Conservation (phyloP, 2,113 vertebrate genomes). For the Aythya baeri region DNA sequence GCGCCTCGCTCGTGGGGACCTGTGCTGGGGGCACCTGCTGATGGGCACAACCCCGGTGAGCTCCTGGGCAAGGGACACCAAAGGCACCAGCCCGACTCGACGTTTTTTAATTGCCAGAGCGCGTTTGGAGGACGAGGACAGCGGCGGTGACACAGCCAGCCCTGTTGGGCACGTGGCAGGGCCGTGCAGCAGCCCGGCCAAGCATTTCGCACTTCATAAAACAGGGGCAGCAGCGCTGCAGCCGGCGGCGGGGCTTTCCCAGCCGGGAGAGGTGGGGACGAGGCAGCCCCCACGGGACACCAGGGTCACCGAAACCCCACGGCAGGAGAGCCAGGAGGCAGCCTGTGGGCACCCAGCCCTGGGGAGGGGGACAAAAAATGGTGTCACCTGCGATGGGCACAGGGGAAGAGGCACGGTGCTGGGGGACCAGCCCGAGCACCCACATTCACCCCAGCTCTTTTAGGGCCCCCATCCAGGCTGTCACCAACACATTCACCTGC, state of each 20-base stretch:
- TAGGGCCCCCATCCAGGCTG: neutral
- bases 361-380: neutral
- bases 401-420: accelerated
- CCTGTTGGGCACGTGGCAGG: accelerated
- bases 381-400: accelerated
- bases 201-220: conserved; percentile 35
- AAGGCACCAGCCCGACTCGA: accelerated
- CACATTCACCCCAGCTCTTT: neutral
- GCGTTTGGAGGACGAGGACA: neutral
- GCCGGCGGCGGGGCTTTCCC: accelerated
- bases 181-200: accelerated
- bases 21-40: neutral
- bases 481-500: accelerated
- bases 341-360: accelerated
- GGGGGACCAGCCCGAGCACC: too few species aligned
- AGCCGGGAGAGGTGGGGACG: accelerated
- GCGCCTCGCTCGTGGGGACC: accelerated
- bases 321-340: neutral
- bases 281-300: accelerated
- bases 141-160: accelerated
- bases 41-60: accelerated
- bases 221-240: accelerated
- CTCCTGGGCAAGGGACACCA: accelerated
- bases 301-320: accelerated
- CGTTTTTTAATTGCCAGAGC: accelerated